Evolutionary conservation across 2,888 invertebrate species (phyloP).

Genomic region (Campaea margaritaria): DNA sequence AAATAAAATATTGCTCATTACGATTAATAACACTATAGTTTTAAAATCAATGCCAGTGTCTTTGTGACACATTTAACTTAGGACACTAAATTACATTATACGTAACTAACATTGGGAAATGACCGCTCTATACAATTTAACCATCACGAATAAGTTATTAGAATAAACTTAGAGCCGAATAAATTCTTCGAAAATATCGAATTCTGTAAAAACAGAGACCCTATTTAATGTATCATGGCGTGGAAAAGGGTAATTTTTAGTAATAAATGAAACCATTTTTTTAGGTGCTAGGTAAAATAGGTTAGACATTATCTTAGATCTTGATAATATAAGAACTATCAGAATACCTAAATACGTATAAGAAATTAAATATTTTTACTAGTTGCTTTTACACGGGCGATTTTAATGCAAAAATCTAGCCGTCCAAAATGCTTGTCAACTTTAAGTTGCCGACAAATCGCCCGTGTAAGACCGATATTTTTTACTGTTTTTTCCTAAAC

Average conservation of each 20-base stretch:
- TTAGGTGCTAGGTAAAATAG: conserved; percentile 10
- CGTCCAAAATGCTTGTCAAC: not conserved
- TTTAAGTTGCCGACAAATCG: conserved; percentile 7
- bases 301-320: too few relatives aligned
- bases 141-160: not conserved
- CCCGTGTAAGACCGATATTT: conserved; percentile 16
- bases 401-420: conserved; percentile 3
- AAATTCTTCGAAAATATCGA: not conserved
- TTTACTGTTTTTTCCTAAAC: conserved; percentile 1
- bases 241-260: conserved; percentile 1
- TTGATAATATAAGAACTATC: not conserved
- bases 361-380: not conserved
- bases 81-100: too few relatives aligned
- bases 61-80: too few relatives aligned
- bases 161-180: not conserved
- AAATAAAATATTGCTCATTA: not conserved
- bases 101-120: too few relatives aligned
- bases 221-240: not conserved
- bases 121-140: not conserved
- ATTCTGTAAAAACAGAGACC: too few relatives aligned
- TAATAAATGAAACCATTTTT: conserved; percentile 11
- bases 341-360: conserved; percentile 2
- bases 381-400: conserved; percentile 20
- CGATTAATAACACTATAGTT: too few relatives aligned
- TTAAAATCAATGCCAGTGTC: too few relatives aligned